Evolutionary conservation across 2,797 vertebrate genomes (phyloP).

Genomic region (Myotis daubentonii): DNA sequence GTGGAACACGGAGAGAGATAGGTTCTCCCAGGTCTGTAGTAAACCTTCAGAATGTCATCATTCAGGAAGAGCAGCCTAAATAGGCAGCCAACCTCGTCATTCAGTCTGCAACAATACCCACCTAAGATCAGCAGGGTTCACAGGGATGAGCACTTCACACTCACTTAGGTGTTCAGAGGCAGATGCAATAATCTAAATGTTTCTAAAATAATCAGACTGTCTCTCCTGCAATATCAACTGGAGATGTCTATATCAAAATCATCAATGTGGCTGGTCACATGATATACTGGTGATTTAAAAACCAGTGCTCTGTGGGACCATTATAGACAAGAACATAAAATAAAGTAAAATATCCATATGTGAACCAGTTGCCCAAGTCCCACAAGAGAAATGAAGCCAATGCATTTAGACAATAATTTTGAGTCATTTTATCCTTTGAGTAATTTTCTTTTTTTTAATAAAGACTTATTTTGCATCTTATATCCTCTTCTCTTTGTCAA

Average conservation of each 20-base stretch:
- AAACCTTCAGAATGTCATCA: background rate
- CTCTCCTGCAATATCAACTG: background rate
- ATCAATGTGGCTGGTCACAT: background rate
- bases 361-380: background rate
- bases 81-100: background rate
- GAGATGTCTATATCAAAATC: background rate
- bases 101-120: accelerated
- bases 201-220: background rate
- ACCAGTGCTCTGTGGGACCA: background rate
- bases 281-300: background rate
- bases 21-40: background rate
- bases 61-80: background rate
- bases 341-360: background rate
- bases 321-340: background rate
- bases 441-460: background rate
- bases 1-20: background rate
- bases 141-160: accelerated
- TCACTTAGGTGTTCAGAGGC: background rate
- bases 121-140: background rate
- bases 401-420: background rate
- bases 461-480: background rate
- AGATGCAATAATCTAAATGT: background rate
- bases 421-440: conserved; percentile 12
- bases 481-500: background rate
- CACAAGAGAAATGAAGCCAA: background rate